Conservation (phyloP, 2,113 vertebrate species). For the Clarias magur region DNA sequence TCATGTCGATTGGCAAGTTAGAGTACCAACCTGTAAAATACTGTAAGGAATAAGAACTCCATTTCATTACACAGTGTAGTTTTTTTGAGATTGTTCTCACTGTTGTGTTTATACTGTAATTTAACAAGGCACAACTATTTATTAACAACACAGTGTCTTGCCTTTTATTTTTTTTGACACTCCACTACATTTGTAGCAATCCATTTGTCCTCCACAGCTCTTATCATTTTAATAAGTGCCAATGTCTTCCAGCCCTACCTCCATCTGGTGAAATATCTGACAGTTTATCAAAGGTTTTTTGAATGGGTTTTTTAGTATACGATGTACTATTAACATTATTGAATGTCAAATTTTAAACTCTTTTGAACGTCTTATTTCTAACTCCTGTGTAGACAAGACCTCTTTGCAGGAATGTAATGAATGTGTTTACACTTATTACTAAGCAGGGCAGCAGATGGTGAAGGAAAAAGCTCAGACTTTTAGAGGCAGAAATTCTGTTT, state of each 20-base stretch:
- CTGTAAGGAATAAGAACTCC: not conserved
- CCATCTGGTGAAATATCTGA: conserved; percentile 23
- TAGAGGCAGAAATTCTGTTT: not conserved
- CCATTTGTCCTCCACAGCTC: conserved; percentile 5
- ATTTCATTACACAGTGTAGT: conserved; percentile 8
- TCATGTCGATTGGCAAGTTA: not conserved
- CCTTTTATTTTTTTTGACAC: conserved; percentile 18
- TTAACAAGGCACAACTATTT: conserved; percentile 31
- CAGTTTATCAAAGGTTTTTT: conserved; percentile 6
- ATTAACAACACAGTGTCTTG: conserved; percentile 20
- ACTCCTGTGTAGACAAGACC: not conserved
- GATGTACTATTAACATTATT: not conserved
- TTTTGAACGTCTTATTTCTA: not conserved
- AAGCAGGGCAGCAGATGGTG: too few species aligned
- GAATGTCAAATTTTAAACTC: not conserved
- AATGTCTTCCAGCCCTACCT: conserved; percentile 46
- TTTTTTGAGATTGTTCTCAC: conserved; percentile 5
- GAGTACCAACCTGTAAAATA: not conserved
- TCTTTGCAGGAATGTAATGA: not conserved
- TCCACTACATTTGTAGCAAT: conserved; percentile 31
- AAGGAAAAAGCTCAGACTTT: not conserved
- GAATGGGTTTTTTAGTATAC: not conserved
- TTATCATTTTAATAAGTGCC: conserved; percentile 38
- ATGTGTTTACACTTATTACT: not conserved
- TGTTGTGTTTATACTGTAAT: conserved; percentile 21